These are phyloP conservation scores for Oxygymnocypris stewartii DNA, from an alignment of 2,113 vertebrate species.

Conservation along the genomic window DNA sequence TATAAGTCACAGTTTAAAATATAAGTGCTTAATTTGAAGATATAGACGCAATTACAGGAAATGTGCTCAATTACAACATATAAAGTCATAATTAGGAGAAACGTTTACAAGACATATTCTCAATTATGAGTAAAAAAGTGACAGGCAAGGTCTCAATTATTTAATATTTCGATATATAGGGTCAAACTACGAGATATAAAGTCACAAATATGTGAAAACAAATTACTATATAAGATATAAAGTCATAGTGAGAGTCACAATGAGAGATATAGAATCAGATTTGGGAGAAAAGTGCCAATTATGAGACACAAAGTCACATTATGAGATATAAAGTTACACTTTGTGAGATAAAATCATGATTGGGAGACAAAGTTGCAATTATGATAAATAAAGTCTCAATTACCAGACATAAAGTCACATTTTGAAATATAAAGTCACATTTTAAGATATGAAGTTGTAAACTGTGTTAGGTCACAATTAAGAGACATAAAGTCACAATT, in stretches of 20 bases:
- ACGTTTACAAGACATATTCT: not conserved
- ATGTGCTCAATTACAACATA: no score
- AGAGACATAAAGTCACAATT: not conserved
- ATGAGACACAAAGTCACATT: not conserved
- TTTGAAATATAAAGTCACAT: not conserved
- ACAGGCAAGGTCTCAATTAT: not conserved
- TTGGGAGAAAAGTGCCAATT: not conserved
- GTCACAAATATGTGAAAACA: no score
- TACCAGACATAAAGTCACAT: not conserved
- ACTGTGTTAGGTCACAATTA: not conserved
- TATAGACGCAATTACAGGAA: not conserved
- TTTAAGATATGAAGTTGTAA: not conserved
- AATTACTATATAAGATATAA: no score
- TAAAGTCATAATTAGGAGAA: no score
- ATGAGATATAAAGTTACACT: not conserved
- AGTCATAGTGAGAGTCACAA: no score
- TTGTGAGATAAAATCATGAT: not conserved
- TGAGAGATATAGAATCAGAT: no score
- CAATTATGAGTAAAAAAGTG: not conserved
- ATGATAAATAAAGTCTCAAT: slow-evolving; percentile 1
- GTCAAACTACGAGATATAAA: no score
- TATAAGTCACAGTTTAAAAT: not conserved
- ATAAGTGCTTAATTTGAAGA: no score
- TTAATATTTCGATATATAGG: no score
- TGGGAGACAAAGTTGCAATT: not conserved